A percentile compares a stretch with the other conserved stretches of the same genome.
These are phyloP conservation scores for Maniola hyperantus DNA, from an alignment of 2,888 invertebrate species.

Conservation along the genomic window DNA sequence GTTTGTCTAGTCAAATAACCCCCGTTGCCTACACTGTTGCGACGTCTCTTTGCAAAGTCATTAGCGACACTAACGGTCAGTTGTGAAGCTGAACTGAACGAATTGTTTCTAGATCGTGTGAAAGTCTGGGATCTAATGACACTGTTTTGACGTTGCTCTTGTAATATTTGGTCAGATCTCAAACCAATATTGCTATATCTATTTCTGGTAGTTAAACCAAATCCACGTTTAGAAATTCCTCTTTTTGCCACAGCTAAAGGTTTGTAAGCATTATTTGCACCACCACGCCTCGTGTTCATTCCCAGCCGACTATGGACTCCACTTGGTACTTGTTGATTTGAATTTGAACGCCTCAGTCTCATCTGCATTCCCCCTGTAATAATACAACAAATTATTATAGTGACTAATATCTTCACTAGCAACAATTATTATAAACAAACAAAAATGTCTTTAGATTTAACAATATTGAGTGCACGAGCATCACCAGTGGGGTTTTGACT, in stretches of 20 bases:
- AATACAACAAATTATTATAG: constrained; percentile 26
- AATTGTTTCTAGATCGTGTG: constrained; percentile 72
- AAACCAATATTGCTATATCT: constrained; percentile 70
- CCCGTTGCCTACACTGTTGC: constrained; percentile 69
- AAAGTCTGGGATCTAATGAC: constrained; percentile 74
- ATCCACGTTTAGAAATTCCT: constrained; percentile 73
- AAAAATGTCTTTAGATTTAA: not conserved
- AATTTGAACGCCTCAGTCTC: constrained; percentile 59
- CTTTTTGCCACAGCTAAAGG: constrained; percentile 70
- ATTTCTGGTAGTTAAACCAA: constrained; percentile 64
- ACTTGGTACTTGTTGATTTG: constrained; percentile 54
- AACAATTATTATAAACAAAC: constrained; percentile 8
- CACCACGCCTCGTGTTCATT: constrained; percentile 61
- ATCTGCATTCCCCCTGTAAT: constrained; percentile 59
- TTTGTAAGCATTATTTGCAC: constrained; percentile 53
- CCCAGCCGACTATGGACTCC: constrained; percentile 69
- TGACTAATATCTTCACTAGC: not conserved
- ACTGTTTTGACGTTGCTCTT: constrained; percentile 64
- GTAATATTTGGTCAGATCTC: constrained; percentile 75
- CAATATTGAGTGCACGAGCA: too few species aligned
- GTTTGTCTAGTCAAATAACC: constrained; percentile 69
- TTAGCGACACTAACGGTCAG: constrained; percentile 76
- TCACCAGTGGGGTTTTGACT: too few species aligned
- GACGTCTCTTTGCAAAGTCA: constrained; percentile 67
- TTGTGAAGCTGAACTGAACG: constrained; percentile 65